Conservation (phyloP, 2,797 vertebrate species). For the Salmo trutta region DNA sequence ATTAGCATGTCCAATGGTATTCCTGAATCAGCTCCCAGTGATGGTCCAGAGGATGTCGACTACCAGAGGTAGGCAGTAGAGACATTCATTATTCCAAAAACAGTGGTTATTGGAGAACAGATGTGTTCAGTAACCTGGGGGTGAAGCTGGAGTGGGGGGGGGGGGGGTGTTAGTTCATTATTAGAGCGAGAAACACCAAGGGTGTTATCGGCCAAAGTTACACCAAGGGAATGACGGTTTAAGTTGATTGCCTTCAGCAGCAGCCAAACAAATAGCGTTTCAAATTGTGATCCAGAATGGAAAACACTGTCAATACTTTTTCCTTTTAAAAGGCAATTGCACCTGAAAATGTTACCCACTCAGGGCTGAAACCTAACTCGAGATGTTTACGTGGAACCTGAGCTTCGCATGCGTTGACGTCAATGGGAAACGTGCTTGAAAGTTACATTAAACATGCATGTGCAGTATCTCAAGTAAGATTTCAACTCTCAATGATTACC, state of each 20-base stretch:
- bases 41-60: conserved; percentile 13
- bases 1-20: neutral
- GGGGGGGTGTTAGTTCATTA: neutral
- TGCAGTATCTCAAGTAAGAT: neutral
- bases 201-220: conserved; percentile 1
- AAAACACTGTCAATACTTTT: neutral
- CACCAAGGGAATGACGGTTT: neutral
- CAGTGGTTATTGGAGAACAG: conserved; percentile 8
- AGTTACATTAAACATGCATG: neutral
- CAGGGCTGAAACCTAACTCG: neutral
- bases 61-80: conserved; percentile 44
- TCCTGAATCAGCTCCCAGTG: conserved; percentile 2
- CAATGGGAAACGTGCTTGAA: neutral
- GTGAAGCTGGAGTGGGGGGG: too few relatives aligned
- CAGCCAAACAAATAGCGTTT: neutral
- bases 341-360: neutral
- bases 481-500: conserved; percentile 30
- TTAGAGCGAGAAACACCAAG: neutral
- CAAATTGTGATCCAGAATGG: neutral
- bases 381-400: neutral
- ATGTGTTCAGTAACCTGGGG: neutral
- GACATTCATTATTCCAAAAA: conserved; percentile 14
- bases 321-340: neutral
- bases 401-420: neutral
- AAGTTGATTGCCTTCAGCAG: neutral